Evolutionary conservation across 53 echinoderm and acorn worm species (phyloP).

Genomic region (Astropecten irregularis): DNA sequence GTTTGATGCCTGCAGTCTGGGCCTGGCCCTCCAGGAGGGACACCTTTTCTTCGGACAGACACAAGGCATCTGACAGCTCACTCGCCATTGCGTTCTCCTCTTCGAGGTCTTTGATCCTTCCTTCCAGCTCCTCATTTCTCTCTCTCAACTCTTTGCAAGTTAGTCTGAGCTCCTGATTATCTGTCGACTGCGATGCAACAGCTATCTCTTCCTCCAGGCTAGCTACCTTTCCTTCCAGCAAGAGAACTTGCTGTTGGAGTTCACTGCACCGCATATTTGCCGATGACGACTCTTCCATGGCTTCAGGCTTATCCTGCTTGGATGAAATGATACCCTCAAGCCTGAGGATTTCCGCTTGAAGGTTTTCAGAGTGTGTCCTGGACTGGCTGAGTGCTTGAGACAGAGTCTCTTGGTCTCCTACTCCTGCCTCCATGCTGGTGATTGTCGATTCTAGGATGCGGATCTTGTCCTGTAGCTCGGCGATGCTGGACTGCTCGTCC

Average conservation of each 20-base stretch:
- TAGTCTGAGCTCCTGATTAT: neutral
- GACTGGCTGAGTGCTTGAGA: neutral
- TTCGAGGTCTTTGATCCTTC: neutral
- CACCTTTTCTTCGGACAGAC: constrained; percentile 34
- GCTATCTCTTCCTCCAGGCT: neutral
- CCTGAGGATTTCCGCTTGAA: neutral
- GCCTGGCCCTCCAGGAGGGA: constrained; percentile 1
- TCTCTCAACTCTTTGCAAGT: neutral
- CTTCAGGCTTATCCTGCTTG: neutral
- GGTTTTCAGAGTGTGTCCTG: neutral
- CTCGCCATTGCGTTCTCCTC: constrained; percentile 14
- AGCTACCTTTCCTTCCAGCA: constrained; percentile 4
- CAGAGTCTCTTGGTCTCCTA: neutral
- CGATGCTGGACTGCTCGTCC: neutral
- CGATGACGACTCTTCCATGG: neutral
- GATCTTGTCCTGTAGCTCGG: neutral
- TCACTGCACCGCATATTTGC: neutral
- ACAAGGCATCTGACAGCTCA: constrained; percentile 38
- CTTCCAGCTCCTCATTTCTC: neutral
- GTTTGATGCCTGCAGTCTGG: neutral
- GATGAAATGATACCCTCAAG: neutral
- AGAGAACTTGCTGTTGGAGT: neutral
- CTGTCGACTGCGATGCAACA: neutral
- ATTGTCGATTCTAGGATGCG: neutral
- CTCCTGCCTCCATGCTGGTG: neutral